Percentiles rank a stretch among this genome's conserved stretches.
Evolutionary conservation across 1,140 invertebrate species (phyloP).

Genomic region (Tetramorium parvispinum): DNA sequence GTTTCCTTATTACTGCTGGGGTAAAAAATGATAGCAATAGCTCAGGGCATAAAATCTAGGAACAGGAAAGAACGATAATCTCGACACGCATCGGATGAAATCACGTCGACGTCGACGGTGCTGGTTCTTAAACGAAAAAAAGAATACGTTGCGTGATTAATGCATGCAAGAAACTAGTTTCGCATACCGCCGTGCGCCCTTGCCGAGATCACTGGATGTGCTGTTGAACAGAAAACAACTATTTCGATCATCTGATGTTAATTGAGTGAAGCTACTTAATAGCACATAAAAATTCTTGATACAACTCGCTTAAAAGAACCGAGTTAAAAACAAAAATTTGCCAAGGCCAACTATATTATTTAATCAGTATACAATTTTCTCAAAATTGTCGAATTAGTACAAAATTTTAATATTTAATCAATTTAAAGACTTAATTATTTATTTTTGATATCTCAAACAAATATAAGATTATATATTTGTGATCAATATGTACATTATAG

Average conservation of each 20-base stretch:
- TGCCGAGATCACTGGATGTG: constrained; percentile 20
- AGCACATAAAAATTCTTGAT: background rate
- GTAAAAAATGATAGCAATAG: background rate
- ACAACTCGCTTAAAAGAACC: background rate
- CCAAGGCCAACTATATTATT: constrained; percentile 8
- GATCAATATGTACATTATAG: background rate
- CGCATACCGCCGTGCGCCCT: background rate
- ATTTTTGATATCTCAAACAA: background rate
- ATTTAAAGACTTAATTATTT: background rate
- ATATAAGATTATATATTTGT: background rate
- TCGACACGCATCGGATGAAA: constrained; percentile 37
- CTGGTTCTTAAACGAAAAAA: constrained; percentile 15
- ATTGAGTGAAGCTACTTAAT: constrained; percentile 14
- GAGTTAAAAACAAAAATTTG: background rate
- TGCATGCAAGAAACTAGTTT: constrained; percentile 62
- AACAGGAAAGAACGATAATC: constrained; percentile 35
- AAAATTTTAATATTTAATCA: background rate
- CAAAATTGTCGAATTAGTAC: background rate
- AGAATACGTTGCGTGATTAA: constrained; percentile 39
- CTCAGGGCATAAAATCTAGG: constrained; percentile 30
- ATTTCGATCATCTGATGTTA: constrained; percentile 30
- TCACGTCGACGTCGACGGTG: constrained; percentile 24
- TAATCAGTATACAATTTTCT: background rate
- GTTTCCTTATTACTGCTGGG: background rate
- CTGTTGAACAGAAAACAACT: constrained; percentile 18